These are phyloP conservation scores for Phrynocephalus guinanensis DNA, from an alignment of 2,797 vertebrate genomes.

Conservation along the genomic window DNA sequence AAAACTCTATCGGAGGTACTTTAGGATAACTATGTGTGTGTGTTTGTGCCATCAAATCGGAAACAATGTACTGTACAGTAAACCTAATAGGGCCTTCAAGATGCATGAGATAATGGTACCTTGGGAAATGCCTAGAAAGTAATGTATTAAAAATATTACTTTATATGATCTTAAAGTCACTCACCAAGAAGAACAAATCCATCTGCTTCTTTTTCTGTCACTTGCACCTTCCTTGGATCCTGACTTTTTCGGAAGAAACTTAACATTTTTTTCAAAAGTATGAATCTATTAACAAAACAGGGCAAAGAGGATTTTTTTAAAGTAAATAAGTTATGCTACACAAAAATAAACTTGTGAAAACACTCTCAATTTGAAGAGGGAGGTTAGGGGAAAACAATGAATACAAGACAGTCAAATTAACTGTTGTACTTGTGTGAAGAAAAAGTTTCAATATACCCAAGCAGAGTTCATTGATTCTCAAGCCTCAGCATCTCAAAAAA, in stretches of 20 bases:
- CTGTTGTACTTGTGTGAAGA: neutral
- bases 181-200: conserved; percentile 94
- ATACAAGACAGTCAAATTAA: neutral
- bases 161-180: conserved; percentile 48
- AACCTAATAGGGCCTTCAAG: no score
- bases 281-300: neutral
- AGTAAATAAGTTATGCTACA: neutral
- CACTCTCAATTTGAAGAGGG: neutral
- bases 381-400: neutral
- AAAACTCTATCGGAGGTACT: neutral
- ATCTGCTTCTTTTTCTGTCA: conserved; percentile 86
- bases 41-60: no score
- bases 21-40: neutral
- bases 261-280: conserved; percentile 80
- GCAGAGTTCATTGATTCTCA: neutral
- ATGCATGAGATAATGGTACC: neutral
- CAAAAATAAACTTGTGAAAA: conserved; percentile 4
- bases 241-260: conserved; percentile 87
- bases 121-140: neutral
- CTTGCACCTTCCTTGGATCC: conserved; percentile 84
- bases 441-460: neutral
- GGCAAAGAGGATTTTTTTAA: neutral
- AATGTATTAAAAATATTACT: neutral
- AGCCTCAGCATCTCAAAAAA: neutral
- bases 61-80: no score